phyloP scores from a whole-genome alignment of 2,113 vertebrate genomes.

The Ramphastos sulfuratus region DNA sequence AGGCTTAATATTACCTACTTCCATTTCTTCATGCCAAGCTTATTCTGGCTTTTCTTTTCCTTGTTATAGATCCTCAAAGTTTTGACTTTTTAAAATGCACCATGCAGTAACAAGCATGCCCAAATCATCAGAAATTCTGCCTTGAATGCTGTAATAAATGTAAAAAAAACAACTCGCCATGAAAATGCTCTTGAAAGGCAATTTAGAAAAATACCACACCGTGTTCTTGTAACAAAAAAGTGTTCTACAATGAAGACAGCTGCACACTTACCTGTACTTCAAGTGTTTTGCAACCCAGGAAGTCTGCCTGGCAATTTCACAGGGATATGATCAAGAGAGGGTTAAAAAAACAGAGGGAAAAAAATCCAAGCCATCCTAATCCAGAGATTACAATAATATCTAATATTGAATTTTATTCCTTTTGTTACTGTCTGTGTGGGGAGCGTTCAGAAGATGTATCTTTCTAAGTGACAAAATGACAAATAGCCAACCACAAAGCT shows the following conservation, averaged over 20 bases:
- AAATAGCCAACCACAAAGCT: neutral
- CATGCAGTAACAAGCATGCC: neutral
- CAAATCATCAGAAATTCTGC: neutral
- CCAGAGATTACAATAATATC: neutral
- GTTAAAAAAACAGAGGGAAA: too few relatives aligned
- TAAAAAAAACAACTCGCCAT: neutral
- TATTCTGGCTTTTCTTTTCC: neutral
- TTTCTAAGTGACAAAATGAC: constrained; percentile 15
- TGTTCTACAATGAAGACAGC: neutral
- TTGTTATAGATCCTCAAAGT: neutral
- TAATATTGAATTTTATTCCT: neutral
- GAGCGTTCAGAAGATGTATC: neutral
- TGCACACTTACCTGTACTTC: neutral
- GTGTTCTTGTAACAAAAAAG: neutral
- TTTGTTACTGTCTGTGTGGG: neutral
- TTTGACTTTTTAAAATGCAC: neutral
- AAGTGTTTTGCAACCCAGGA: neutral
- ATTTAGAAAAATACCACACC: neutral
- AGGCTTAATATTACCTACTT: neutral
- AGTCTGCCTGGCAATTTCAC: neutral
- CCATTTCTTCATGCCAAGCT: neutral
- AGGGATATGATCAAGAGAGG: neutral
- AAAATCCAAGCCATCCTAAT: neutral
- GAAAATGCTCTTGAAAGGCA: neutral
- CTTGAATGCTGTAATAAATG: neutral